These are phyloP conservation scores for Papilio machaon DNA, from an alignment of 1,140 invertebrate genomes.

Conservation along the genomic window DNA sequence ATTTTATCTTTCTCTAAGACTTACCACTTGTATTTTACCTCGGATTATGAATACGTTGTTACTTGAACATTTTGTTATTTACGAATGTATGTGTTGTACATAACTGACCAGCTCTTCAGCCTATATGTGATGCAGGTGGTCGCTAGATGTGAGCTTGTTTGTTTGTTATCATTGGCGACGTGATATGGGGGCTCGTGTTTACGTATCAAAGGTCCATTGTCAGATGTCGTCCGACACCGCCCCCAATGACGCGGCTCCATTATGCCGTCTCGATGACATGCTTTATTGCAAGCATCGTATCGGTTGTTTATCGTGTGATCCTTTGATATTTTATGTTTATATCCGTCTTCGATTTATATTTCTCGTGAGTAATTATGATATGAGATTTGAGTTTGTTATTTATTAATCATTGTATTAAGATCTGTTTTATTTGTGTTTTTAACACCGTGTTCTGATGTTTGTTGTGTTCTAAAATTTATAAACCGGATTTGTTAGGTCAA, in stretches of 20 bases:
- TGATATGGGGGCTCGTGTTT: conserved; percentile 18
- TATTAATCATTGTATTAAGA: too few species aligned
- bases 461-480: not conserved
- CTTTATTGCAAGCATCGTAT: not conserved
- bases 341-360: not conserved
- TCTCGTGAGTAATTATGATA: not conserved
- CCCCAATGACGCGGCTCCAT: conserved; percentile 12
- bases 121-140: conserved; percentile 4
- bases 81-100: not conserved
- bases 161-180: not conserved
- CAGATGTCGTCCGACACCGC: conserved; percentile 7
- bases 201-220: conserved; percentile 15
- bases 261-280: conserved; percentile 12
- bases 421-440: not conserved
- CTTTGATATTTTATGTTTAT: conserved; percentile 7
- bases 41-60: too few species aligned
- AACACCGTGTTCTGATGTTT: not conserved
- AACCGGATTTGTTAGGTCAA: not conserved
- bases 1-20: too few species aligned
- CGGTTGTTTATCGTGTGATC: not conserved
- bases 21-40: too few species aligned
- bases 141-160: conserved; percentile 1
- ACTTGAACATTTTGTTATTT: too few species aligned
- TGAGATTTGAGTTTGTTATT: not conserved
- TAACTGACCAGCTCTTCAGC: conserved; percentile 18